Percentiles rank a stretch among this genome's conserved stretches.
These are phyloP conservation scores for Acanthopleura granulata DNA, from an alignment of 2,888 invertebrate genomes.

Conservation along the genomic window DNA sequence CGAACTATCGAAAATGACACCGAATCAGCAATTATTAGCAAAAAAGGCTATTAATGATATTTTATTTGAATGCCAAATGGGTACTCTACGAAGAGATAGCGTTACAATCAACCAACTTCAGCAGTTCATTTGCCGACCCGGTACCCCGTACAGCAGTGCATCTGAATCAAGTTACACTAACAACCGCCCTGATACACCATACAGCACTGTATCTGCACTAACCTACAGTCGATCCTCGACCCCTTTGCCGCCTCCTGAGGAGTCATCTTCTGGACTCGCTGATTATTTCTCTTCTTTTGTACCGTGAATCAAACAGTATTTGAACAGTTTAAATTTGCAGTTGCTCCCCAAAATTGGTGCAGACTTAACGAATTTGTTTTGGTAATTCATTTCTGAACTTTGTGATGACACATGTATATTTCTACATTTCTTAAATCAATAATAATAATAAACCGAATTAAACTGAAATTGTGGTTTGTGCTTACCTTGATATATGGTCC, in stretches of 20 bases:
- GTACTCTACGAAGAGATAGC: conserved; percentile 23
- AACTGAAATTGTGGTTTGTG: not conserved
- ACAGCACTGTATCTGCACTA: not conserved
- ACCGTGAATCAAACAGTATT: too few relatives aligned
- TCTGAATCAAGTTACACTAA: too few relatives aligned
- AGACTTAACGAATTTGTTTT: too few relatives aligned
- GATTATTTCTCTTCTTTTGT: too few relatives aligned
- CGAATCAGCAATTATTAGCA: conserved; percentile 25
- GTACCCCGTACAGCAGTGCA: not conserved
- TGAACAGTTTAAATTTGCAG: too few relatives aligned
- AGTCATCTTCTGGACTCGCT: too few relatives aligned
- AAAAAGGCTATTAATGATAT: conserved; percentile 29
- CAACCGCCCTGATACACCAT: not conserved
- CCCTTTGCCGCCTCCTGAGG: not conserved
- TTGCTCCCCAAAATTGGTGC: too few relatives aligned
- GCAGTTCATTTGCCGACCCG: conserved; percentile 4
- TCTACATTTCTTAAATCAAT: too few relatives aligned
- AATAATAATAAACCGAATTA: too few relatives aligned
- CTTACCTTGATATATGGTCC: conserved; percentile 17
- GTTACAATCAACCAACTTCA: conserved; percentile 14
- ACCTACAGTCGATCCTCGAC: too few relatives aligned
- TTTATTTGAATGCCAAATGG: conserved; percentile 27
- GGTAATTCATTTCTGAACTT: too few relatives aligned
- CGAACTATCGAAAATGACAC: conserved; percentile 24
- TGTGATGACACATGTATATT: too few relatives aligned